phyloP scores from a whole-genome alignment of 1,140 invertebrate species.

The Diprion similis region DNA sequence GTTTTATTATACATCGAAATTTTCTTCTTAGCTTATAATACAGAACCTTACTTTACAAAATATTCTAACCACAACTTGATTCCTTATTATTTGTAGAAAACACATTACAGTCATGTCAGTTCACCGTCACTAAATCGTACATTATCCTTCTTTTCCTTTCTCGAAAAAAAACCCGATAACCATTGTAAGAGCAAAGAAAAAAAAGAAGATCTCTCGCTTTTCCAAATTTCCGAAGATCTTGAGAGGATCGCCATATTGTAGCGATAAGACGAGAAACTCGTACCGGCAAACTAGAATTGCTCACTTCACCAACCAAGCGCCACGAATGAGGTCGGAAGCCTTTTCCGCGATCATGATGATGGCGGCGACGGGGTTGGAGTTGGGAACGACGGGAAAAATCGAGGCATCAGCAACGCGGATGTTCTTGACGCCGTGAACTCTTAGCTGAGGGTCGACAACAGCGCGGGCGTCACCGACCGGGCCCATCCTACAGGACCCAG shows the following conservation, averaged over 20 bases:
- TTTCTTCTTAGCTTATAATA: too few relatives aligned
- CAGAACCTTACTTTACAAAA: too few relatives aligned
- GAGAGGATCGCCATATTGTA: not conserved
- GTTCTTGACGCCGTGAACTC: slow-evolving; percentile 57
- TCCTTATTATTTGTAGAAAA: too few relatives aligned
- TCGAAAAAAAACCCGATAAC: too few relatives aligned
- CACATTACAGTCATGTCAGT: too few relatives aligned
- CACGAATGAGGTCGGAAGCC: slow-evolving; percentile 61
- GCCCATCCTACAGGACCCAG: slow-evolving; percentile 66
- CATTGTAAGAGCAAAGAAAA: too few relatives aligned
- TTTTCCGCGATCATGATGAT: slow-evolving; percentile 67
- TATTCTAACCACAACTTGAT: too few relatives aligned
- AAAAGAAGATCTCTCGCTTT: too few relatives aligned
- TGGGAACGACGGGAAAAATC: slow-evolving; percentile 64
- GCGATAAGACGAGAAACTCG: not conserved
- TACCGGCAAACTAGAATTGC: not conserved
- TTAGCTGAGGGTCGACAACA: slow-evolving; percentile 63
- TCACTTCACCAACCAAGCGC: slow-evolving; percentile 42
- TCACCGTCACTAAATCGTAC: too few relatives aligned
- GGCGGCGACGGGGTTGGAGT: slow-evolving; percentile 60
- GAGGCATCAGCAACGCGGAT: slow-evolving; percentile 66
- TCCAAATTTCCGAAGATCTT: too few relatives aligned
- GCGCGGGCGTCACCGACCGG: slow-evolving; percentile 44
- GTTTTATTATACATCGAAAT: too few relatives aligned
- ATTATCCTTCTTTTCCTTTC: too few relatives aligned